phyloP scores from a whole-genome alignment of 1,140 invertebrate genomes.

The Hylaeus volcanicus region DNA sequence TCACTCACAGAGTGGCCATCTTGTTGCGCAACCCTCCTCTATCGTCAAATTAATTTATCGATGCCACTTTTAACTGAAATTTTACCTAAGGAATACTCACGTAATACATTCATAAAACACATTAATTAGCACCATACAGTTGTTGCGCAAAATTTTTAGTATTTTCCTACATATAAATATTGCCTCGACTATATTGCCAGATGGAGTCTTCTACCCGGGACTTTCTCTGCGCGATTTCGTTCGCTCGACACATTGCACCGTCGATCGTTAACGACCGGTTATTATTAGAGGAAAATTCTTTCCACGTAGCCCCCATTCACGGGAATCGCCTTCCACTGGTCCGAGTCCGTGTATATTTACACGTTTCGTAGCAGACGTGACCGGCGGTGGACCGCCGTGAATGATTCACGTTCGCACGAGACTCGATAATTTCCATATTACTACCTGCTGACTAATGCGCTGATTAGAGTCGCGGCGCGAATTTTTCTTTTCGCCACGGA shows the following conservation, averaged over 20 bases:
- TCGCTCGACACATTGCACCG: not conserved
- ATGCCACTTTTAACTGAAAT: no score
- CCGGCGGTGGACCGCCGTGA: constrained; percentile 1
- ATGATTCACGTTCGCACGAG: constrained; percentile 64
- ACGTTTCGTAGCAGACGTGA: not conserved
- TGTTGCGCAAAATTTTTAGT: no score
- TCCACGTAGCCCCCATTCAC: constrained; percentile 16
- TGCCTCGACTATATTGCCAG: no score
- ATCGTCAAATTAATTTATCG: no score
- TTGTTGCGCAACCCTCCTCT: no score
- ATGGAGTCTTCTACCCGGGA: not conserved
- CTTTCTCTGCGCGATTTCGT: not conserved
- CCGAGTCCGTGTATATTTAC: not conserved
- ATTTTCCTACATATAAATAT: no score
- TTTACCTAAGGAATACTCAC: no score
- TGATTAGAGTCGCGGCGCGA: constrained; percentile 52
- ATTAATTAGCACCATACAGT: no score
- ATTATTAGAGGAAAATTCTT: constrained; percentile 21
- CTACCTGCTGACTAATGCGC: constrained; percentile 70
- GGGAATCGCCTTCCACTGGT: not conserved
- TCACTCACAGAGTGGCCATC: no score
- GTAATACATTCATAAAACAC: no score
- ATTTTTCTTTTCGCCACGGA: constrained; percentile 42
- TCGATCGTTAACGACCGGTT: constrained; percentile 12
- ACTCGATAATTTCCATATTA: constrained; percentile 72